These are phyloP conservation scores for Neolamprologus tretocephalus DNA, from an alignment of 2,113 vertebrate species.

Conservation along the genomic window DNA sequence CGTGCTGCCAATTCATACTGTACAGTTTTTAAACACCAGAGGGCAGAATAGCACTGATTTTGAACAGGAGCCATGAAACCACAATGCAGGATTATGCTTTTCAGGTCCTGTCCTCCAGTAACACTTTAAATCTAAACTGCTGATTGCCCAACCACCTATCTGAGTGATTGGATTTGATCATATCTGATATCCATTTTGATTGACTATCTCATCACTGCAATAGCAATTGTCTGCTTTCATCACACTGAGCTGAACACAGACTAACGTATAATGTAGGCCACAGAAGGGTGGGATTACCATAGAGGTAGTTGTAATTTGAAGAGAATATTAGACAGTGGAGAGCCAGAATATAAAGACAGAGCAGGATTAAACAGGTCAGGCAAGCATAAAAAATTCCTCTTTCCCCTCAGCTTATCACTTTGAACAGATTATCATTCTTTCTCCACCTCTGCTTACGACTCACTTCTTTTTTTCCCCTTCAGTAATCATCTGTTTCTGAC, in stretches of 20 bases:
- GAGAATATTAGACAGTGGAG: slow-evolving; percentile 42
- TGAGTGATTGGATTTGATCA: slow-evolving; percentile 34
- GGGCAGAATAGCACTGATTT: not conserved
- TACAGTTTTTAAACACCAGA: not conserved
- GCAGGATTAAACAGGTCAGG: slow-evolving; percentile 41
- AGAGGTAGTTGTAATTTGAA: slow-evolving; percentile 59
- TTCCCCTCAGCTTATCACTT: not conserved
- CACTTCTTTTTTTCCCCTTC: not conserved
- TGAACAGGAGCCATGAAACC: not conserved
- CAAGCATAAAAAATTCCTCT: not conserved
- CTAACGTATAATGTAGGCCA: slow-evolving; percentile 35
- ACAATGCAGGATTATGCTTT: slow-evolving; percentile 25
- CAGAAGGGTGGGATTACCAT: slow-evolving; percentile 46
- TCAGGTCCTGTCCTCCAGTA: slow-evolving; percentile 33
- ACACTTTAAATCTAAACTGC: not conserved
- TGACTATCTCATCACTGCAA: not conserved
- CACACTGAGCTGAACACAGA: not conserved
- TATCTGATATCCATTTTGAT: slow-evolving; percentile 17
- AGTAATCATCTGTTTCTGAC: not conserved
- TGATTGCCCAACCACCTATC: slow-evolving; percentile 5
- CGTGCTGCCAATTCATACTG: accelerated
- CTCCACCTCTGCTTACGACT: not conserved
- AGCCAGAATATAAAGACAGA: slow-evolving; percentile 39
- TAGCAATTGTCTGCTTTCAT: not conserved
- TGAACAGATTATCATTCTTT: not conserved